These are phyloP conservation scores for Lucifuga dentata DNA, from an alignment of 2,113 vertebrate genomes.

Conservation along the genomic window DNA sequence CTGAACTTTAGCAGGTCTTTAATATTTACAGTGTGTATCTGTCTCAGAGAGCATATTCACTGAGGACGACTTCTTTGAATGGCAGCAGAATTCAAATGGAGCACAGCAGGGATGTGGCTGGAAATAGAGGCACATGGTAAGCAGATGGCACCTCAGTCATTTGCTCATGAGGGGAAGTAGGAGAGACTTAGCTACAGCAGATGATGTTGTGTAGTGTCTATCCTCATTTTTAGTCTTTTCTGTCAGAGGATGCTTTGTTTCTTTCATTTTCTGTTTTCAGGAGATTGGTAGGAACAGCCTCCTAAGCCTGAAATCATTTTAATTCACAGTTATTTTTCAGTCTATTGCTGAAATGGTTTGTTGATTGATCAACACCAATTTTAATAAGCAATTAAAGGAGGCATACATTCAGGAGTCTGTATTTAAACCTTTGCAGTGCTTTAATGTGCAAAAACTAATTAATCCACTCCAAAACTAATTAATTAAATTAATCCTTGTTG, in stretches of 20 bases:
- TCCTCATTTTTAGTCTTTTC: conserved; percentile 50
- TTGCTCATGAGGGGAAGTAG: conserved; percentile 57
- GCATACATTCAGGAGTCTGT: too few species aligned
- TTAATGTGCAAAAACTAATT: too few species aligned
- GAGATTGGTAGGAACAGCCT: background rate
- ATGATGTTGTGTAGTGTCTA: conserved; percentile 42
- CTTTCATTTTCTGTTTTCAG: conserved; percentile 5
- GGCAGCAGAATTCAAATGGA: conserved; percentile 65
- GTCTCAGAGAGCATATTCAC: conserved; percentile 38
- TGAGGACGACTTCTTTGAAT: conserved; percentile 63
- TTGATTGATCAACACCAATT: too few species aligned
- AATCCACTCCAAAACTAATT: too few species aligned
- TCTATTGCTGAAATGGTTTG: too few species aligned
- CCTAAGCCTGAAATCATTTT: background rate
- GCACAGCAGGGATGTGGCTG: conserved; percentile 55
- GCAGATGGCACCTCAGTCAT: conserved; percentile 70
- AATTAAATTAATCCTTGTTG: too few species aligned
- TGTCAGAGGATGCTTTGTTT: conserved; percentile 7
- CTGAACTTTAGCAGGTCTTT: conserved; percentile 42
- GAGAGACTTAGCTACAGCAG: conserved; percentile 29
- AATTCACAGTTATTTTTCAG: conserved; percentile 4
- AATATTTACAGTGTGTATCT: conserved; percentile 57
- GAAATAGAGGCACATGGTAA: conserved; percentile 62
- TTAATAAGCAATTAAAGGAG: too few species aligned
- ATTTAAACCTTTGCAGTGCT: too few species aligned